Percentiles rank a stretch among this genome's conserved stretches.
These are phyloP conservation scores for Coluber constrictor DNA, from an alignment of 2,797 vertebrate genomes.

Conservation along the genomic window DNA sequence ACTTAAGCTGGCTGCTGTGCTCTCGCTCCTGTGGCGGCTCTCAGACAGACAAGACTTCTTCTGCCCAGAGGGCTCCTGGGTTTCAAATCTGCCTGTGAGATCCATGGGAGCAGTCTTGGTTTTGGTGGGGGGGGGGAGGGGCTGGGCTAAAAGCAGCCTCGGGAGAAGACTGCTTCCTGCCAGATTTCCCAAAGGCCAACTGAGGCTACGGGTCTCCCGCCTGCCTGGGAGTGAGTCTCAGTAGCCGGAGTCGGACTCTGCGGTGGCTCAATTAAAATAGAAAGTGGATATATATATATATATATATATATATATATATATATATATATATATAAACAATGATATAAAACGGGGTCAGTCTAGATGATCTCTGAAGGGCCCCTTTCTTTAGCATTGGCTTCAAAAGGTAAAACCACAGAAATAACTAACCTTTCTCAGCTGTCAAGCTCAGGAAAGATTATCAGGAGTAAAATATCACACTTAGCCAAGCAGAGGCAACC, in stretches of 20 bases:
- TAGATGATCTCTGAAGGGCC: too few species aligned
- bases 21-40: constrained; percentile 23
- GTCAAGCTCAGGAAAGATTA: too few species aligned
- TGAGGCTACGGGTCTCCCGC: constrained; percentile 80
- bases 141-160: constrained; percentile 51
- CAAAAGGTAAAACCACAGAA: too few species aligned
- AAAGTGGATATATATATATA: too few species aligned
- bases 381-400: too few species aligned
- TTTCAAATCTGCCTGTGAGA: constrained; percentile 87
- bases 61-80: constrained; percentile 70
- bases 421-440: too few species aligned
- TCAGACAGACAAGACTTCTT: constrained; percentile 57
- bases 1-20: not conserved
- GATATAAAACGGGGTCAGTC: too few species aligned
- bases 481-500: too few species aligned
- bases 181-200: constrained; percentile 72
- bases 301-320: too few species aligned
- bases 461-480: too few species aligned
- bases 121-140: constrained; percentile 62
- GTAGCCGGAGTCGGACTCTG: constrained; percentile 10
- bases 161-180: constrained; percentile 44
- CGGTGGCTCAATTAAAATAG: not conserved
- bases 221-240: constrained; percentile 60
- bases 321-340: too few species aligned
- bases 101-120: constrained; percentile 84